These are phyloP conservation scores for Metopia argyrocephala DNA, from an alignment of 2,888 invertebrate species.

Conservation along the genomic window DNA sequence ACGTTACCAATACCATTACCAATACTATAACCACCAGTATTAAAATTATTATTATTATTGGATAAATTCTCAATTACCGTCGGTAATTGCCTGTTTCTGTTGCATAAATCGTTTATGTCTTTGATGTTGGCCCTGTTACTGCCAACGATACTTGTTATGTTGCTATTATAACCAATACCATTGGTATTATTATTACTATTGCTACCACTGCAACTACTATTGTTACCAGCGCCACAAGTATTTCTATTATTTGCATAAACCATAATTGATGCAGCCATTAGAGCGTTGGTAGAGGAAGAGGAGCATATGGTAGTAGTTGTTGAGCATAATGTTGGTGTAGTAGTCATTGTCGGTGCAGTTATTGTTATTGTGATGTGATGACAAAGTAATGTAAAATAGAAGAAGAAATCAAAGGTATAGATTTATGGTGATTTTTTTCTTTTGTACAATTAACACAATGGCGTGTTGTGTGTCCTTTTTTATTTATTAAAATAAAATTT, in stretches of 20 bases:
- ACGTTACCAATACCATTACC: constrained; percentile 33
- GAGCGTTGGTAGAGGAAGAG: constrained; percentile 44
- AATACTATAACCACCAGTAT: constrained; percentile 63
- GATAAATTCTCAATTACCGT: constrained; percentile 77
- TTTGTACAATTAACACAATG: background rate
- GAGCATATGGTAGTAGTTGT: background rate
- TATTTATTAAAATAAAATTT: background rate
- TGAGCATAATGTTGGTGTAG: constrained; percentile 15
- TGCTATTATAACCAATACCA: constrained; percentile 14
- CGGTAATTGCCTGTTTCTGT: constrained; percentile 75
- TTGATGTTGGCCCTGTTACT: constrained; percentile 46
- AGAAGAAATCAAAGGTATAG: background rate
- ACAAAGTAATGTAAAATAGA: constrained; percentile 6
- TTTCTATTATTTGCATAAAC: constrained; percentile 58
- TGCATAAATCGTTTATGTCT: constrained; percentile 64
- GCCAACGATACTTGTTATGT: background rate
- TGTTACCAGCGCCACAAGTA: constrained; percentile 67
- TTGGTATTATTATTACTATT: constrained; percentile 9
- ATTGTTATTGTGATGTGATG: constrained; percentile 60
- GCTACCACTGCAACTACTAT: constrained; percentile 27
- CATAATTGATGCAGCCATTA: constrained; percentile 43
- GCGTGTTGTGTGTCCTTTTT: background rate
- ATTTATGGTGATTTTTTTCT: background rate
- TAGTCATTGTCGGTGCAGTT: constrained; percentile 59
- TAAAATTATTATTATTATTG: constrained; percentile 69